These are phyloP conservation scores for Morpho achilles DNA, from an alignment of 2,888 invertebrate species.

Conservation along the genomic window DNA sequence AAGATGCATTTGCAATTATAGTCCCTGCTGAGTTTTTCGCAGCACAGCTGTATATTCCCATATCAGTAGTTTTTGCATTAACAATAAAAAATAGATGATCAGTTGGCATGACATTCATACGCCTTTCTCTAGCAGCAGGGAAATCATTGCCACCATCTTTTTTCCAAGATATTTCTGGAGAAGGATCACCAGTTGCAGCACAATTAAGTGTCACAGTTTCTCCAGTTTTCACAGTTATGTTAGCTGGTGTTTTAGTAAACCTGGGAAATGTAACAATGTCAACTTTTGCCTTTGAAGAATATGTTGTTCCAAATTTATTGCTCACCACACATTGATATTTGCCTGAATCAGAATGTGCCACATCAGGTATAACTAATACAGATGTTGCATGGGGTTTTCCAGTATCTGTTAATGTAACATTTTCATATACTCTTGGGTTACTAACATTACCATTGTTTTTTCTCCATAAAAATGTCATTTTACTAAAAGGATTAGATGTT, in stretches of 20 bases:
- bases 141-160: conserved; percentile 97
- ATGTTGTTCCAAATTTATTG: conserved; percentile 93
- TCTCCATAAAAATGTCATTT: conserved; percentile 91
- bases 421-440: conserved; percentile 65
- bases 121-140: conserved; percentile 94
- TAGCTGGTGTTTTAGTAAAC: conserved; percentile 90
- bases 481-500: conserved; percentile 86
- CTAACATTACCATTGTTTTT: conserved; percentile 85
- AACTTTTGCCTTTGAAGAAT: conserved; percentile 91
- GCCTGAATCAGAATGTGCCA: conserved; percentile 90
- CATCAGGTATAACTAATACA: conserved; percentile 84
- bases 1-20: conserved; percentile 90
- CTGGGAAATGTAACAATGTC: conserved; percentile 93
- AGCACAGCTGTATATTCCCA: conserved; percentile 95
- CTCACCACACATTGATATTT: conserved; percentile 95
- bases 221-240: conserved; percentile 91
- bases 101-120: conserved; percentile 94
- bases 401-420: conserved; percentile 64
- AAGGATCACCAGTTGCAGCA: conserved; percentile 92
- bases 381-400: conserved; percentile 85
- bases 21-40: conserved; percentile 94
- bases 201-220: conserved; percentile 93
- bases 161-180: conserved; percentile 93
- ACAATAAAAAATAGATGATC: conserved; percentile 96
- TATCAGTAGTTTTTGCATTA: conserved; percentile 92